These are phyloP conservation scores for Marmota flaviventris DNA, from an alignment of 2,113 vertebrate genomes.

Conservation along the genomic window DNA sequence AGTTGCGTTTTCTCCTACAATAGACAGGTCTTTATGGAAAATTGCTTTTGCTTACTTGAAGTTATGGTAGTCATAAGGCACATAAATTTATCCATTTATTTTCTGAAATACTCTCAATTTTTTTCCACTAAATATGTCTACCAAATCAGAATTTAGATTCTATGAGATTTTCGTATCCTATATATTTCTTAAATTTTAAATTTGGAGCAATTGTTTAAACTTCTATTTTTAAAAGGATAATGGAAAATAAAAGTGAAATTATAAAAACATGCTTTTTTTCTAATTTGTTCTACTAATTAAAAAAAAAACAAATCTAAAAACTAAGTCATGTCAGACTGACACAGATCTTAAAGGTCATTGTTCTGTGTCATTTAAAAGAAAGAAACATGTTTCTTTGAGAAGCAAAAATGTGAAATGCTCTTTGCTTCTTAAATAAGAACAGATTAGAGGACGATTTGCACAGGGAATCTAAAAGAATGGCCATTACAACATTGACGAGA, in stretches of 20 bases:
- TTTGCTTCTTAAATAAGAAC: background rate
- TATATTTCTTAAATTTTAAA: background rate
- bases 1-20: background rate
- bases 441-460: background rate
- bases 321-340: background rate
- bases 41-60: slow-evolving; percentile 33
- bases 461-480: background rate
- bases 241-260: background rate
- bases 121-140: background rate
- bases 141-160: background rate
- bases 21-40: background rate
- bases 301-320: background rate
- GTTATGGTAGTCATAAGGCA: background rate
- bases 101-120: slow-evolving; percentile 26
- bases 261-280: background rate
- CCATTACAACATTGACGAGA: background rate
- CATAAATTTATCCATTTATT: background rate
- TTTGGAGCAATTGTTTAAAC: background rate
- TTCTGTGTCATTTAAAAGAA: background rate
- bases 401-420: background rate
- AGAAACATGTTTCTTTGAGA: background rate
- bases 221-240: background rate
- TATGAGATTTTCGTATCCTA: background rate
- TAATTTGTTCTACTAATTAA: background rate
- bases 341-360: background rate